Evolutionary conservation across 2,888 invertebrate genomes (phyloP), one percentile per base, ranked within the genome.

Genomic region (Campaea margaritaria): DNA sequence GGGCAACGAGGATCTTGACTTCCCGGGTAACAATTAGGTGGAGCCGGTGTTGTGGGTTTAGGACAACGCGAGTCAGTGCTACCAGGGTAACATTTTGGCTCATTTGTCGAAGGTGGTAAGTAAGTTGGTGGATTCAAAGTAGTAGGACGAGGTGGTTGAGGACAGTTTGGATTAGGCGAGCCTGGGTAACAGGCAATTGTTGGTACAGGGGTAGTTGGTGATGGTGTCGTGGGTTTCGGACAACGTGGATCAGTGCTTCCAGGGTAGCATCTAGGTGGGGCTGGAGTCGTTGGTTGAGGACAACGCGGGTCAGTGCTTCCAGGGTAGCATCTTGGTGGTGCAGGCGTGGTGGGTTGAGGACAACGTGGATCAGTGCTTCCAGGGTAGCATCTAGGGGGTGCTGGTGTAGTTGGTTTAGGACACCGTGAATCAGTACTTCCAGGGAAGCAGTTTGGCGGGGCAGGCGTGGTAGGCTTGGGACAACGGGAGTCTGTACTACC

Each of bases 1-100:
- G 85, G 86, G 47, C 88, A 88, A 1, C 76, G 64, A 0, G 85
- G 83, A 70, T 90, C 78, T 3, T 76, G 70, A 1, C 83, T 81
- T 0, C 86, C 87, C 4, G 85, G 78, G 62, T 58, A 79, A 31
- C 74, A 77, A 12, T 52, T 59, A 9, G 65, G 70, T 10, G 75
- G 73, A 2, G 74, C 69, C 3, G 78, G 69, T 0, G 80, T 69
- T 0, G 81, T 74, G 0, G 80, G 76, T 57, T 64, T 48, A 0
- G 74, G 76, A 2, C 75, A 76, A 0, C 75, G 50, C 11, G 69
- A 49, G 69, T 86, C 86, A 0, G 53, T 54, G 2, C 58, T 70
- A 0, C 82, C 82, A 0, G 82, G 80, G 60, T 67, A 79, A 44
- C 79, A 81, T 0, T 43, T 70, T 2, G 72, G 70, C 50, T 47